Base-by-base conservation (phyloP, 53 echinoderm and acorn worm species). In the Hippasteria phrygiana region DNA sequence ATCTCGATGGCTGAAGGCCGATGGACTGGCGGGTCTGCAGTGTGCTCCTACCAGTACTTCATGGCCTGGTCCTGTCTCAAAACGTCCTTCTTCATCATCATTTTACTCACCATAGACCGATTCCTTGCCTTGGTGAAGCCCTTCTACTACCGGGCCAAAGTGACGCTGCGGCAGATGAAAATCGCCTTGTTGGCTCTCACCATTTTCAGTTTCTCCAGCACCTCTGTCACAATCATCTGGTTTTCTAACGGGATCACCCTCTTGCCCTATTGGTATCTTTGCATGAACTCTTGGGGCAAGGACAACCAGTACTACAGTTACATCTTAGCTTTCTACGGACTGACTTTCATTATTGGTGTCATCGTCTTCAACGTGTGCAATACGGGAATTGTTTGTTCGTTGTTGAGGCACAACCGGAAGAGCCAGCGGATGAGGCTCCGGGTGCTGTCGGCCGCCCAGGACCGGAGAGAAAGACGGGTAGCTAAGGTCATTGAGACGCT, bases 51-150 rank as follows among this genome's bases (percentile, higher is more conserved):
- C 40, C 95, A 95, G 53, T 95, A 95, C 70, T 90, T 82, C 65
- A 87, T 95, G 83, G 87, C 91, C 0, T 95, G 95, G 95, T 88
- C 93, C 28, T 95, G 75, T 43, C 70, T 92, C 31, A 94, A 95
- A 69, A 75, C 93, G 38, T 92, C 95, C 8, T 95, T 90, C 84
- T 91, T 95, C 12, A 90, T 90, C 70, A 73, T 95, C 32, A 47
- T 90, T 38, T 20, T 93, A 36, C 62, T 92, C 66, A 95, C 93
- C 5, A 40, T 95, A 5, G 95, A 95, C 70, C 88, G 95, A 32
- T 95, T 77, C 50, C 43, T 93, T 1, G 95, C 93, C n/a, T 67
- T 95, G 18, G 59, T 54, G 1, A 95, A 95, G 43, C 95, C 95
- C 1, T 83, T 95, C 37, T 93, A 90, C 42, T 93, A 88, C 62